Conservation (phyloP, 2,888 invertebrate genomes). For the Chalcis sispes region DNA sequence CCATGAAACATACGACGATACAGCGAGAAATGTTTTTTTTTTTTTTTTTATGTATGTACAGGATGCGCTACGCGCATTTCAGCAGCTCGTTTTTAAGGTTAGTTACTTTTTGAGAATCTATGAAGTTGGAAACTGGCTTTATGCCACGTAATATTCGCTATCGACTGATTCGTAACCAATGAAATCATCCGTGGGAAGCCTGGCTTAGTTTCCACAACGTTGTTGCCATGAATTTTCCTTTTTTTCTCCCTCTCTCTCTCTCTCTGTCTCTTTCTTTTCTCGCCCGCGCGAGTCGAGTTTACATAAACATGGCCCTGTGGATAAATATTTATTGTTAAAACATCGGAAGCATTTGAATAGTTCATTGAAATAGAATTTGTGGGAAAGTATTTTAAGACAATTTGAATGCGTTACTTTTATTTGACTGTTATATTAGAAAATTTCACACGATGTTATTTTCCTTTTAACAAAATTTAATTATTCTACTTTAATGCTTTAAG, state of each 20-base stretch:
- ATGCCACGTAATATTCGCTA: constrained; percentile 36
- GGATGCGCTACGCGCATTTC: constrained; percentile 22
- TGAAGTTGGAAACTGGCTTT: constrained; percentile 52
- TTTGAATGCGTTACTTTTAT: no score
- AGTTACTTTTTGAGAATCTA: constrained; percentile 52
- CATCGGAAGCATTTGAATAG: not conserved
- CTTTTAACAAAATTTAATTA: no score
- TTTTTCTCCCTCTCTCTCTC: not conserved
- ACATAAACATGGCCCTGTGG: constrained; percentile 5
- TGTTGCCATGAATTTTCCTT: constrained; percentile 3
- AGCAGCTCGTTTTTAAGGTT: constrained; percentile 48
- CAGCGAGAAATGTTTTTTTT: no score
- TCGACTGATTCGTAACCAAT: constrained; percentile 42
- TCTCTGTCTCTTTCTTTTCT: no score
- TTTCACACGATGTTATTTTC: no score
- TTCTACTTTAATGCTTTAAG: no score
- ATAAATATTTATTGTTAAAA: constrained; percentile 9
- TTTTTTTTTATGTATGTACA: constrained; percentile 10
- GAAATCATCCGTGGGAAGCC: constrained; percentile 47
- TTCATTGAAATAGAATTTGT: no score
- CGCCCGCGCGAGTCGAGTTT: no score
- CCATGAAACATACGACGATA: not conserved
- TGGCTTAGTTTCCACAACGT: constrained; percentile 27
- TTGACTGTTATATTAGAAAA: no score
- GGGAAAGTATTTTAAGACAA: no score